A percentile compares a stretch with the other conserved stretches of the same genome.
Conservation (phyloP, 2,888 invertebrate species). For the Tiliacea citrago region DNA sequence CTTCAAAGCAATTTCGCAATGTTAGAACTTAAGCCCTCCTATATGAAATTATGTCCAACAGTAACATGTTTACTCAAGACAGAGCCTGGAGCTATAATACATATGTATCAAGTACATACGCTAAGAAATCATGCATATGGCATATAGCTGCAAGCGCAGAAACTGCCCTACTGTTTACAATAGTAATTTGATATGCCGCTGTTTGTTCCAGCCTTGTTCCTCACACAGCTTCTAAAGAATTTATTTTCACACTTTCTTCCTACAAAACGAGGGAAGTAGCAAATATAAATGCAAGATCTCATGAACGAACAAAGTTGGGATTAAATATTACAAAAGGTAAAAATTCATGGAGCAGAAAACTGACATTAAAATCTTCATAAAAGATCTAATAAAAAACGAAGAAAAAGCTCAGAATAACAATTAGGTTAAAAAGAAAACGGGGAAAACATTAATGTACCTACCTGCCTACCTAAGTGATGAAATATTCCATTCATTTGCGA, state of each 20-base stretch:
- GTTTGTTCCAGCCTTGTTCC: conserved; percentile 4
- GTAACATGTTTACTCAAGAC: conserved; percentile 27
- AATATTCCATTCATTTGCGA: conserved; percentile 36
- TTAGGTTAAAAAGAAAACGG: conserved; percentile 5
- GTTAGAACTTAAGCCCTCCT: background rate
- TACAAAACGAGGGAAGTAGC: conserved; percentile 2
- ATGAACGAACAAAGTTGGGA: conserved; percentile 16
- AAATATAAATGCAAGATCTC: conserved; percentile 22
- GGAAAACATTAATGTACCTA: background rate
- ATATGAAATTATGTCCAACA: conserved; percentile 6
- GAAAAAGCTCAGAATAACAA: conserved; percentile 42
- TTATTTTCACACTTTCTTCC: conserved; percentile 22
- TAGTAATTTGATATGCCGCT: conserved; percentile 51
- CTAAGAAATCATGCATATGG: conserved; percentile 39
- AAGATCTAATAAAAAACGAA: conserved; percentile 27
- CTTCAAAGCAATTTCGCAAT: no score
- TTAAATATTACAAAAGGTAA: conserved; percentile 33
- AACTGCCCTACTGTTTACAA: conserved; percentile 32
- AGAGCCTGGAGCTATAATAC: conserved; percentile 3
- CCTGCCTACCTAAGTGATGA: background rate
- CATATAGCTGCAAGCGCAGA: conserved; percentile 30
- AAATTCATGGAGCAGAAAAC: conserved; percentile 32
- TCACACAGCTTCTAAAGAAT: conserved; percentile 22
- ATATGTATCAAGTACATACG: conserved; percentile 26
- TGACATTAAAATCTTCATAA: conserved; percentile 33